Evolutionary conservation across 1,140 invertebrate genomes (phyloP).

Genomic region (Solenopsis invicta): DNA sequence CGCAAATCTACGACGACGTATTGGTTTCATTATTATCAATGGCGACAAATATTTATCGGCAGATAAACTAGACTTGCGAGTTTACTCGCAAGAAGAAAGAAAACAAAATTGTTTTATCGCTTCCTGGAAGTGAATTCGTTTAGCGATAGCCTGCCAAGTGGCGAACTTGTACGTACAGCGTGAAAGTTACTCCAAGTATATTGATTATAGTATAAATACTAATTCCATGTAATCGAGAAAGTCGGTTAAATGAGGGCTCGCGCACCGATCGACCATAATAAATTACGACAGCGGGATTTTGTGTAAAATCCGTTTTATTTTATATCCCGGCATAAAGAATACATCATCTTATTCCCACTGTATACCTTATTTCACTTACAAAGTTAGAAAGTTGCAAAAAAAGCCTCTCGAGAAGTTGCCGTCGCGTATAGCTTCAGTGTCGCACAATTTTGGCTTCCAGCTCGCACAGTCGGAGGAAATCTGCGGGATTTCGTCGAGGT

Average conservation of each 20-base stretch:
- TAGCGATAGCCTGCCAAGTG: neutral
- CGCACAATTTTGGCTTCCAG: slow-evolving; percentile 19
- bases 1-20: neutral
- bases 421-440: neutral
- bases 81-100: neutral
- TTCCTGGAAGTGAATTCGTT: slow-evolving; percentile 22
- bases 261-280: neutral
- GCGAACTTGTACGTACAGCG: neutral
- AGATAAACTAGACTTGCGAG: neutral
- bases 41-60: slow-evolving; percentile 3
- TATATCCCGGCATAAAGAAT: neutral
- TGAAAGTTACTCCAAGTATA: slow-evolving; percentile 22
- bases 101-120: neutral
- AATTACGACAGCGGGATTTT: neutral
- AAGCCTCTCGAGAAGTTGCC: neutral
- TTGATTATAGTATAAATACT: slow-evolving; percentile 25
- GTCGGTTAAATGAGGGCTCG: neutral
- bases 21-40: slow-evolving; percentile 15
- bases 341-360: neutral
- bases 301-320: neutral
- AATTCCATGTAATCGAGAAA: slow-evolving; percentile 5
- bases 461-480: slow-evolving; percentile 9
- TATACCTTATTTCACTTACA: neutral
- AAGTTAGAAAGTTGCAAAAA: slow-evolving; percentile 29
- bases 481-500: slow-evolving; percentile 38